phyloP scores from a whole-genome alignment of 2,797 vertebrate species.

The Capromys pilorides region DNA sequence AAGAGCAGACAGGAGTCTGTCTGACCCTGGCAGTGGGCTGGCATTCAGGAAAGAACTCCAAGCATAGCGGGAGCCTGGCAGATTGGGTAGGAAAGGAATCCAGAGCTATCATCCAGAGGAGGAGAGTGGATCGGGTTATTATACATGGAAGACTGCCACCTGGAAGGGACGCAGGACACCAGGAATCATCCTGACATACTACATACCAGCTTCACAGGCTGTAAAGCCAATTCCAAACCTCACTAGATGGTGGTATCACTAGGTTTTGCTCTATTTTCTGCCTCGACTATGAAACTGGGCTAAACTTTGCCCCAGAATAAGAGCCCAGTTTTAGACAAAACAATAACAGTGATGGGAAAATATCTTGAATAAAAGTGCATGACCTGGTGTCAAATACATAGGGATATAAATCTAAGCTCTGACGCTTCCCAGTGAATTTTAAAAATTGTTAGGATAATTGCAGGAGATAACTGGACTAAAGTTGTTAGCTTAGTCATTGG shows the following conservation, averaged over 20 bases:
- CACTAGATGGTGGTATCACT: not conserved
- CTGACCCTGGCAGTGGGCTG: not conserved
- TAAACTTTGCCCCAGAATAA: slow-evolving; percentile 19
- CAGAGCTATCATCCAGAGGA: slow-evolving; percentile 4
- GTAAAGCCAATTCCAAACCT: not conserved
- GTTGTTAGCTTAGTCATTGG: not conserved
- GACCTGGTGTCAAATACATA: not conserved
- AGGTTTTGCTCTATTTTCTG: slow-evolving; percentile 30
- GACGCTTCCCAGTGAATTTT: slow-evolving; percentile 19
- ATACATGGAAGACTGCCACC: slow-evolving; percentile 13
- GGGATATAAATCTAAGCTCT: not conserved
- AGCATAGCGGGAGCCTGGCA: slow-evolving; percentile 19
- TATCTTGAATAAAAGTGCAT: not conserved
- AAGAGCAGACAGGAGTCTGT: not conserved
- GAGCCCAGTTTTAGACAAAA: slow-evolving; percentile 10
- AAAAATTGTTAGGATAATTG: not conserved
- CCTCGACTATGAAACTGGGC: not conserved
- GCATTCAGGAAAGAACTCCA: slow-evolving; percentile 30
- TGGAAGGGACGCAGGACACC: slow-evolving; percentile 10
- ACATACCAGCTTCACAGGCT: not conserved
- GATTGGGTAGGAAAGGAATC: not conserved
- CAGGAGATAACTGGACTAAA: not conserved
- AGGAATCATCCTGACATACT: not conserved
- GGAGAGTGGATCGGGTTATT: not conserved
- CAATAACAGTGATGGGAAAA: not conserved